These are phyloP conservation scores for Falco peregrinus DNA, from an alignment of 2,797 vertebrate genomes.

Conservation along the genomic window DNA sequence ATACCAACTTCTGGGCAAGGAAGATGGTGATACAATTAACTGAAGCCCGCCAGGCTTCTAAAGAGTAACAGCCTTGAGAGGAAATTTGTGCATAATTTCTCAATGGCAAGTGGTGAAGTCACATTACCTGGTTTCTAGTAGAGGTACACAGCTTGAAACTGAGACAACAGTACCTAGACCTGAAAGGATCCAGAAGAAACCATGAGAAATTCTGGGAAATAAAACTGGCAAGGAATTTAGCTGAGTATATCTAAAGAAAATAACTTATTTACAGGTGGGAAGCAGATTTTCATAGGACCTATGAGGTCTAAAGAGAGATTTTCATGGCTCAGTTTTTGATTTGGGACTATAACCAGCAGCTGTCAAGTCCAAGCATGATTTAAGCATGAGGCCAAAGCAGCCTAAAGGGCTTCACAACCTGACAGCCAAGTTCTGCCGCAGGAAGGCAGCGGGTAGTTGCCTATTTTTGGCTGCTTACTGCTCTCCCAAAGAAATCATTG, in stretches of 20 bases:
- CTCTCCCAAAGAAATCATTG: background rate
- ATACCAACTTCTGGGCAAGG: background rate
- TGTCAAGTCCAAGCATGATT: background rate
- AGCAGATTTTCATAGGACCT: background rate
- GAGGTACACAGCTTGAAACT: background rate
- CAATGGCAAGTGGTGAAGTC: background rate
- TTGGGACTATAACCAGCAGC: background rate
- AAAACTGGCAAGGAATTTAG: background rate
- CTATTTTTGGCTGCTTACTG: background rate
- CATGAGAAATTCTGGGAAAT: background rate
- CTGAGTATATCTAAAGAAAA: background rate
- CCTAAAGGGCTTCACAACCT: background rate
- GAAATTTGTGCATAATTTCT: background rate
- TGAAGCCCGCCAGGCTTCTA: background rate
- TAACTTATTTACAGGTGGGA: background rate
- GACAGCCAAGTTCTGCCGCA: background rate
- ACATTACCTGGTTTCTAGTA: background rate
- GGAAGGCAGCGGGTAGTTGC: background rate
- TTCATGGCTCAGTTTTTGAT: background rate
- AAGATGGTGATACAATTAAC: background rate
- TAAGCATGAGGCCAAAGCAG: background rate
- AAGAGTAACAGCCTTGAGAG: background rate
- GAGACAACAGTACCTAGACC: background rate
- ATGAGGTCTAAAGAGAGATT: background rate
- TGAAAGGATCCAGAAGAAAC: background rate